These are phyloP conservation scores for Drosophila punjabiensis DNA, from an alignment of 1,140 invertebrate genomes.

Conservation along the genomic window DNA sequence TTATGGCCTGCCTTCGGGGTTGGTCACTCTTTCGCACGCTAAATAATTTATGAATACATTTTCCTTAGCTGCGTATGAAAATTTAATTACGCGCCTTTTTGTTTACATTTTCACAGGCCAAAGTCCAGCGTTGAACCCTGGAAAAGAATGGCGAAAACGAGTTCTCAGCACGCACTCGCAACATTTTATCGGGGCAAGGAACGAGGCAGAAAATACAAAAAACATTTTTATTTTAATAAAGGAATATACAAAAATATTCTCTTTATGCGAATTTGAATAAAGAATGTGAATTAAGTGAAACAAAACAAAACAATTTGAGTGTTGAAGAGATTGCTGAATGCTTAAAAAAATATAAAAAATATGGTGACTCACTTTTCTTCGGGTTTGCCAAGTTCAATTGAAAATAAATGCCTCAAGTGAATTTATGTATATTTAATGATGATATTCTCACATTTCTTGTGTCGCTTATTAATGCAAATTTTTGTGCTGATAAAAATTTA, in stretches of 20 bases:
- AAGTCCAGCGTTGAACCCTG: slow-evolving; percentile 34
- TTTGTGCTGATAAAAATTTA: slow-evolving; percentile 8
- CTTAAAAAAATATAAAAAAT: neutral
- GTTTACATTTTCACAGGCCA: slow-evolving; percentile 72
- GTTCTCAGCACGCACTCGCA: slow-evolving; percentile 55
- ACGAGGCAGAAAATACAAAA: slow-evolving; percentile 10
- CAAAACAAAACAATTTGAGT: slow-evolving; percentile 1
- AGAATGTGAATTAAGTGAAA: neutral
- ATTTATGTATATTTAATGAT: slow-evolving; percentile 1
- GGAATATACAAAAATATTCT: neutral
- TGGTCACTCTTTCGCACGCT: slow-evolving; percentile 46
- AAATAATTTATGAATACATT: slow-evolving; percentile 70
- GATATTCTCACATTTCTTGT: neutral
- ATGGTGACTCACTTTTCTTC: slow-evolving; percentile 14
- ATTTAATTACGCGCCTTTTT: slow-evolving; percentile 79
- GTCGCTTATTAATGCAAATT: slow-evolving; percentile 8
- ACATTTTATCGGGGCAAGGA: neutral
- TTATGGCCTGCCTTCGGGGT: slow-evolving; percentile 42
- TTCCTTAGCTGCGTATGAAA: slow-evolving; percentile 64
- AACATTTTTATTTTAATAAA: slow-evolving; percentile 11
- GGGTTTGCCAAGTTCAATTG: slow-evolving; percentile 15
- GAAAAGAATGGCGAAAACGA: slow-evolving; percentile 40
- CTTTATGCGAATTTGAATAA: neutral
- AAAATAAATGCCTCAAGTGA: neutral
- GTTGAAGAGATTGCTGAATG: neutral